phyloP scores from a whole-genome alignment of 2,888 invertebrate genomes.

The Azorinus chamasolen region DNA sequence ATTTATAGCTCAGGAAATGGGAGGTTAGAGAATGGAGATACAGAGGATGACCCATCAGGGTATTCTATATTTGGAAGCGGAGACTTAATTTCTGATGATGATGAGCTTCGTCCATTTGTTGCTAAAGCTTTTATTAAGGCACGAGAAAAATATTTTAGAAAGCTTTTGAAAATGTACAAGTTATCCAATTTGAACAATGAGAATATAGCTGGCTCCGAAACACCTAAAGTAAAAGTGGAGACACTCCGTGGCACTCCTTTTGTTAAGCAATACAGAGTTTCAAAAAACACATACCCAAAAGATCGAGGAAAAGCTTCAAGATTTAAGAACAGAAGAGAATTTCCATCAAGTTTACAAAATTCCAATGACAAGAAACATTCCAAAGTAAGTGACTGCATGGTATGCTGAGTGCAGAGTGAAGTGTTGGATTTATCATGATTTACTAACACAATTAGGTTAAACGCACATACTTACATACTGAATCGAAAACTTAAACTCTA shows the following conservation, averaged over 20 bases:
- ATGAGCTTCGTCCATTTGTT: not conserved
- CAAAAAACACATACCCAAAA: slow-evolving; percentile 45
- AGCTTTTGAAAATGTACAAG: no score
- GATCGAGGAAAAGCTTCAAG: slow-evolving; percentile 34
- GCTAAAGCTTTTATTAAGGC: no score
- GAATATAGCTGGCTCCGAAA: not conserved
- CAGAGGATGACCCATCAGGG: slow-evolving; percentile 50
- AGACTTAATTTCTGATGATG: not conserved
- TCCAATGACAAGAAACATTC: slow-evolving; percentile 45
- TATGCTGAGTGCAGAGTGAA: not conserved
- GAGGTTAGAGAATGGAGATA: slow-evolving; percentile 5
- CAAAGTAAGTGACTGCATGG: slow-evolving; percentile 50
- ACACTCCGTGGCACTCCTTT: slow-evolving; percentile 40
- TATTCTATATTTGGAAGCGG: slow-evolving; percentile 42
- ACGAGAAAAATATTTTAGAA: no score
- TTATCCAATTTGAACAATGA: no score
- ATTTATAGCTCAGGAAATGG: slow-evolving; percentile 25
- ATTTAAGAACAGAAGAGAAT: slow-evolving; percentile 1
- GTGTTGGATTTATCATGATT: not conserved
- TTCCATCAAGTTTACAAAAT: not conserved
- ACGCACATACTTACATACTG: no score
- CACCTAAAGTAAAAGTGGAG: slow-evolving; percentile 30
- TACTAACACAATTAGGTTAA: not conserved
- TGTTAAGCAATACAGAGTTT: slow-evolving; percentile 41
- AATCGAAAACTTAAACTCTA: no score